These are phyloP conservation scores for Deilephila elpenor DNA, from an alignment of 2,888 invertebrate genomes.

Conservation along the genomic window DNA sequence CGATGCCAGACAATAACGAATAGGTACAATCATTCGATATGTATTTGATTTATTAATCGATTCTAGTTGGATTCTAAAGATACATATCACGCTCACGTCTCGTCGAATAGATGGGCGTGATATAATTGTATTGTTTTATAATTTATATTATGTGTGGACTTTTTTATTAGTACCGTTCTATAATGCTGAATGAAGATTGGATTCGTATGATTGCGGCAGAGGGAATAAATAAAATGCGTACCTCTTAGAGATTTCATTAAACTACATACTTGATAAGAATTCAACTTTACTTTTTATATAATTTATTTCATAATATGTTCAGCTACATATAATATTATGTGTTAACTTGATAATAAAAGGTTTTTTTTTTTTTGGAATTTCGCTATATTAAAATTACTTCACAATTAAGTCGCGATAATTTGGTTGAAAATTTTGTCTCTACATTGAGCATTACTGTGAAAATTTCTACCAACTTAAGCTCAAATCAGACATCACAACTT, in stretches of 20 bases:
- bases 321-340: too few relatives aligned
- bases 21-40: conserved; percentile 72
- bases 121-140: conserved; percentile 52
- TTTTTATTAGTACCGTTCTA: conserved; percentile 3
- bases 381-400: too few relatives aligned
- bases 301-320: background rate
- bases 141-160: conserved; percentile 28
- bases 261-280: background rate
- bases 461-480: too few relatives aligned
- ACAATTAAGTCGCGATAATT: too few relatives aligned
- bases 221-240: background rate
- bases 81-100: conserved; percentile 49
- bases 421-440: too few relatives aligned
- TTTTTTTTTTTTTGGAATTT: too few relatives aligned
- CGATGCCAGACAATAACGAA: conserved; percentile 77
- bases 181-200: conserved; percentile 18
- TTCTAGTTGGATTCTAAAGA: conserved; percentile 53
- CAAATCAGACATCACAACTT: too few relatives aligned
- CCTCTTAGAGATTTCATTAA: background rate
- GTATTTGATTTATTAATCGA: conserved; percentile 79
- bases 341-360: too few relatives aligned
- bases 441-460: too few relatives aligned
- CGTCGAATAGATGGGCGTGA: conserved; percentile 55
- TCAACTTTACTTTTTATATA: background rate
- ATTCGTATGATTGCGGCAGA: background rate